phyloP scores from a whole-genome alignment of 1,140 invertebrate genomes.

The Drosophila tani region DNA sequence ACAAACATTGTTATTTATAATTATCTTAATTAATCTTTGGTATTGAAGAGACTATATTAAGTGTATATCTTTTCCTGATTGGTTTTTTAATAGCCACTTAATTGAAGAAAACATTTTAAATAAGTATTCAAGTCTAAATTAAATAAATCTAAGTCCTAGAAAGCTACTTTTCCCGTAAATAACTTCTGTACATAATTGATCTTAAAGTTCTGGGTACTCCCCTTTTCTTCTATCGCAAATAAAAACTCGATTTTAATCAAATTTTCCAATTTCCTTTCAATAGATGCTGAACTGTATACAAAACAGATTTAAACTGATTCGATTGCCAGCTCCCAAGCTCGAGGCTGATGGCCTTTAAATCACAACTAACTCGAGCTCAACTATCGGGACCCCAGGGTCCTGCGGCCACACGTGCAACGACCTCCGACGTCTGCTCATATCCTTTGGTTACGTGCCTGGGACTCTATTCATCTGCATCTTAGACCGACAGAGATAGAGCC shows the following conservation, averaged over 20 bases:
- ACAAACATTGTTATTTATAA: too few relatives aligned
- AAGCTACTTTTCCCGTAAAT: background rate
- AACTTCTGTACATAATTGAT: background rate
- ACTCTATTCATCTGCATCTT: constrained; percentile 45
- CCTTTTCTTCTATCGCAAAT: background rate
- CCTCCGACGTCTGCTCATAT: constrained; percentile 19
- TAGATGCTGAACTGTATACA: background rate
- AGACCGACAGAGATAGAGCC: constrained; percentile 18
- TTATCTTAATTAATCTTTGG: too few relatives aligned
- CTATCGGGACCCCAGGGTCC: constrained; percentile 29
- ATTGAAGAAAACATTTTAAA: background rate
- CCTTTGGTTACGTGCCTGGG: constrained; percentile 27
- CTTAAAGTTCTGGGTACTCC: background rate
- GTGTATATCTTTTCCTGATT: too few relatives aligned
- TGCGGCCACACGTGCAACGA: constrained; percentile 35
- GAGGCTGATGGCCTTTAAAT: constrained; percentile 25
- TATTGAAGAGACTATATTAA: background rate
- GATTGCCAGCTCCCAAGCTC: background rate
- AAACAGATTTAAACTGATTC: background rate
- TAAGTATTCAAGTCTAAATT: background rate
- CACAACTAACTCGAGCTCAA: constrained; percentile 29
- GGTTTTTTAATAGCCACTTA: background rate
- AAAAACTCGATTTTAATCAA: background rate
- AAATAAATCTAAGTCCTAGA: background rate
- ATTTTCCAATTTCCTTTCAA: background rate